phyloP scores from a whole-genome alignment of 2,888 invertebrate genomes.

The Thereva nobilitata region DNA sequence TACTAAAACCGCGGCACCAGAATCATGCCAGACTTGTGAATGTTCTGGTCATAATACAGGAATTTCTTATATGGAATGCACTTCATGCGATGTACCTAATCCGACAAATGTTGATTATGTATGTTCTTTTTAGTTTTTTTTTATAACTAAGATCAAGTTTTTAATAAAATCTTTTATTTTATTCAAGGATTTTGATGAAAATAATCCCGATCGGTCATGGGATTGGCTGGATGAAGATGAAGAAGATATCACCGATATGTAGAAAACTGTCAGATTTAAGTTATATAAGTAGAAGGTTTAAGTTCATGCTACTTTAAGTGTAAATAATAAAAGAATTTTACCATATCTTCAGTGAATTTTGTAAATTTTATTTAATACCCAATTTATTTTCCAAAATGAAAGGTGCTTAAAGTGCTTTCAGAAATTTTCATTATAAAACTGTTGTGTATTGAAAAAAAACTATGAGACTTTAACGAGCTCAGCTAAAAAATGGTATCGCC shows the following conservation, averaged over 20 bases:
- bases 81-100: conserved; percentile 61
- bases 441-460: no score
- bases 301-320: conserved; percentile 4
- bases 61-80: conserved; percentile 68
- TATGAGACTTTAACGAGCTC: no score
- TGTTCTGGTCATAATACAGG: conserved; percentile 70
- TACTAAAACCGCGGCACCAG: conserved; percentile 65
- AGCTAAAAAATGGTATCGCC: no score
- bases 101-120: conserved; percentile 60
- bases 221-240: conserved; percentile 39
- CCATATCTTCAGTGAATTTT: conserved; percentile 7
- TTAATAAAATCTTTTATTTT: background rate
- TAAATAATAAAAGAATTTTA: conserved; percentile 22
- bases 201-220: conserved; percentile 31
- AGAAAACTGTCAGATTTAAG: background rate
- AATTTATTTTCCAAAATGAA: no score
- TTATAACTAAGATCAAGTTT: background rate
- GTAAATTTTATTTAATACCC: background rate
- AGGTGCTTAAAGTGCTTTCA: no score
- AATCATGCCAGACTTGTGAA: conserved; percentile 69
- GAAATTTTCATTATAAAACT: no score
- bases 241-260: conserved; percentile 13
- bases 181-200: conserved; percentile 38
- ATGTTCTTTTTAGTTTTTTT: conserved; percentile 48
- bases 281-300: background rate